phyloP scores from a whole-genome alignment of 2,113 vertebrate species.

The Narcine bancroftii region DNA sequence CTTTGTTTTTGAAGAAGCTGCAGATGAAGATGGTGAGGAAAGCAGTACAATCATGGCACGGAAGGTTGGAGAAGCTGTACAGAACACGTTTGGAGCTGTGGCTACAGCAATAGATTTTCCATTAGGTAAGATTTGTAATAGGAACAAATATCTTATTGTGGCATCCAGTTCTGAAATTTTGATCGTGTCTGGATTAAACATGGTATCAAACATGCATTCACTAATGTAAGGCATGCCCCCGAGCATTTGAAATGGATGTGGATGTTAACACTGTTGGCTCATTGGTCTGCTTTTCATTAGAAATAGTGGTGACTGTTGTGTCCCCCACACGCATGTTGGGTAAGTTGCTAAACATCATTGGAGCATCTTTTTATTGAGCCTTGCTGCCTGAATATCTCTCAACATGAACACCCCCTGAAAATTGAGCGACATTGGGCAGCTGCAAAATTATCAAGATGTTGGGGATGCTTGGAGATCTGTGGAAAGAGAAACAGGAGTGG shows the following conservation, averaged over 20 bases:
- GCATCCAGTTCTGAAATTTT: background rate
- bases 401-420: too few species aligned
- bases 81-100: conserved; percentile 89
- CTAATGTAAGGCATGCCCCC: background rate
- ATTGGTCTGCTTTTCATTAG: background rate
- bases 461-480: too few species aligned
- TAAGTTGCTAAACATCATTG: background rate
- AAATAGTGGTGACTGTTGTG: background rate
- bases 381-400: background rate
- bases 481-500: too few species aligned
- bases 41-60: conserved; percentile 85
- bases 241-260: background rate
- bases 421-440: too few species aligned
- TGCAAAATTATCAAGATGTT: too few species aligned
- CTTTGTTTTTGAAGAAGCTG: conserved; percentile 58
- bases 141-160: background rate
- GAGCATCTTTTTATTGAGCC: background rate
- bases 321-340: background rate
- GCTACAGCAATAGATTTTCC: conserved; percentile 95
- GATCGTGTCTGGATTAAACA: background rate
- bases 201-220: background rate
- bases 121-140: conserved; percentile 61
- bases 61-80: conserved; percentile 92
- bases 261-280: background rate
- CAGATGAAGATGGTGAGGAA: conserved; percentile 84